A percentile compares a stretch with the other conserved stretches of the same genome.
Conservation (phyloP, 2,113 vertebrate species). For the Myotis lucifugus region DNA sequence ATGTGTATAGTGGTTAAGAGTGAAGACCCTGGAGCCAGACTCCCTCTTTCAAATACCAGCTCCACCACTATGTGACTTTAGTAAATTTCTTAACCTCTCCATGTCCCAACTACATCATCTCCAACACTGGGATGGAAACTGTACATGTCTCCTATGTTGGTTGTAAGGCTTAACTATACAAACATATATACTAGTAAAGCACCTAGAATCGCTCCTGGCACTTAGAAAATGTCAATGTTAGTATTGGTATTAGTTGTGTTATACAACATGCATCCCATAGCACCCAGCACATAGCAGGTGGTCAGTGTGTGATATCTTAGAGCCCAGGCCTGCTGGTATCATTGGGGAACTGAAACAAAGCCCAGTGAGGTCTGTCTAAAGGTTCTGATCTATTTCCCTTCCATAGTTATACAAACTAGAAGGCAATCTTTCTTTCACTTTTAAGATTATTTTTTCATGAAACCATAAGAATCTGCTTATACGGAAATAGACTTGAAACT, state of each 20-base stretch:
- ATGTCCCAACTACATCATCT: neutral
- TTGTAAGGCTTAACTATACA: neutral
- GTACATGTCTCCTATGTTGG: neutral
- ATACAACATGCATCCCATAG: neutral
- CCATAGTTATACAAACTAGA: neutral
- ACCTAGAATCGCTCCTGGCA: neutral
- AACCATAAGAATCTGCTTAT: neutral
- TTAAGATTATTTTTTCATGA: neutral
- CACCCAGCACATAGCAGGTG: neutral
- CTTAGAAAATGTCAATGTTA: neutral
- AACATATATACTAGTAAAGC: neutral
- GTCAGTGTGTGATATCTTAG: neutral
- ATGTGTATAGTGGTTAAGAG: neutral
- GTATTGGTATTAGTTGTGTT: neutral
- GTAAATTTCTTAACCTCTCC: neutral
- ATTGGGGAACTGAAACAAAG: conserved; percentile 35
- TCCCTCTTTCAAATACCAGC: neutral
- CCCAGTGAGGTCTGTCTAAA: neutral
- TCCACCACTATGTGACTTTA: neutral
- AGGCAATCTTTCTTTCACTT: neutral
- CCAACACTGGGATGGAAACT: neutral
- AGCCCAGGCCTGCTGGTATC: neutral
- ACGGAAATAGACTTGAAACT: neutral
- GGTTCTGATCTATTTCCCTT: neutral
- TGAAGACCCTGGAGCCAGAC: neutral